Evolutionary conservation across 2,113 vertebrate species (phyloP).

Genomic region (Syngnathoides biaculeatus): DNA sequence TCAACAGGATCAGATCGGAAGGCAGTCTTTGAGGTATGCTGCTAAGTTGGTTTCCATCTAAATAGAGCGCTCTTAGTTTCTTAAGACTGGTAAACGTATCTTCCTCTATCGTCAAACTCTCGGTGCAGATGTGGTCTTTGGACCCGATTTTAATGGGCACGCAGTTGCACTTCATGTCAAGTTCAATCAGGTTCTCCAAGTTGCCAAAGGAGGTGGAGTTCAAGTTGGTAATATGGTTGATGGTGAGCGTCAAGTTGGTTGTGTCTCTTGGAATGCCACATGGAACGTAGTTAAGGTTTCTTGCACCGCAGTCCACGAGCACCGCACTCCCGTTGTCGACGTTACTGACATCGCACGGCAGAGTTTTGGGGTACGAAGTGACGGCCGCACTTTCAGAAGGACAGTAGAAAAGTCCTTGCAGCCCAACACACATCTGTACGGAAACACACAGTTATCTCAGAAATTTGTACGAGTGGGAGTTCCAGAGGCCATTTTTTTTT

Average conservation of each 20-base stretch:
- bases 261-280: conserved; percentile 77
- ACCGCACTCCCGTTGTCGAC: conserved; percentile 55
- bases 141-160: conserved; percentile 82
- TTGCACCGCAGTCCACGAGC: conserved; percentile 84
- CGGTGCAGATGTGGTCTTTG: conserved; percentile 76
- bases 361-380: conserved; percentile 82
- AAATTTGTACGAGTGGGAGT: not conserved
- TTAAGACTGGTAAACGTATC: conserved; percentile 75
- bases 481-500: too few relatives aligned
- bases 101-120: conserved; percentile 61
- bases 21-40: conserved; percentile 84
- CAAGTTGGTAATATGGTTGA: conserved; percentile 83
- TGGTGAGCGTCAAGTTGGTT: conserved; percentile 90
- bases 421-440: conserved; percentile 37
- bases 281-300: conserved; percentile 75
- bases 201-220: conserved; percentile 73
- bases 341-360: conserved; percentile 82
- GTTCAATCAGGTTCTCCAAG: conserved; percentile 80
- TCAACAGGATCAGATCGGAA: conserved; percentile 76
- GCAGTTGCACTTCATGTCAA: conserved; percentile 94
- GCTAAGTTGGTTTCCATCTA: conserved; percentile 87
- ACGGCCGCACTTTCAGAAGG: conserved; percentile 37
- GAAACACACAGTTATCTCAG: conserved; percentile 33
- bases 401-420: conserved; percentile 34
- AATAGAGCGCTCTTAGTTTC: conserved; percentile 80